Base-by-base conservation (phyloP, 2,797 vertebrate species). In the Brotula barbata region DNA sequence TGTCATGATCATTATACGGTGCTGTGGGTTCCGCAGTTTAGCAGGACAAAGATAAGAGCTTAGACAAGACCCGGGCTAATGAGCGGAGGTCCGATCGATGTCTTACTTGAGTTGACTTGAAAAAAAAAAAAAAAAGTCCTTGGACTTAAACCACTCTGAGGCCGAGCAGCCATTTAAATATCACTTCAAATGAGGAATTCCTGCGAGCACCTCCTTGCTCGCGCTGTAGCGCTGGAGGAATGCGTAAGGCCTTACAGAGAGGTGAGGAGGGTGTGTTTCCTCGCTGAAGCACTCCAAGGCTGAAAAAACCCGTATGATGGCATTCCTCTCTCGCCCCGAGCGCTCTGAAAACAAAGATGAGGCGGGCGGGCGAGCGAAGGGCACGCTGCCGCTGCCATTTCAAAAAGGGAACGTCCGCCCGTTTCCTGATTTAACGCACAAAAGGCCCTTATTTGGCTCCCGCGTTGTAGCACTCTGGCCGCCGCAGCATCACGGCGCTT, bases 281-380 rank as follows among this genome's bases (percentile, higher is more conserved):
- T 77, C 37, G 1, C 71, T 79, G 31, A 33, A 33, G 31, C 9
- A 33, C 31, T 49, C 59, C 17, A 17, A 61, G 49, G 66, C 66
- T 49, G n/a, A n/a, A n/a, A n/a, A 58, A 85, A 85, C 87, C 66
- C 74, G 82, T 82, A 80, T 34, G 77, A 68, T 77, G 73, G 71
- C 88, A 89, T 89, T 89, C 86, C 83, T 82, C 46, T 43, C 13
- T 0, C 48, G 72, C 64, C n/a, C 64, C 53, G 54, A 73, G 54
- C 22, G 66, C 63, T 70, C 75, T 68, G 40, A 71, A 78, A 80
- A 86, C 75, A 83, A 82, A 78, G 57, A 68, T 23, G 65, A 19
- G 31, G 64, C 66, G 7, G 31, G 64, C 66, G 7, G 31, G n/a
- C 13, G 8, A 33, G 19, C 14, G 48, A 36, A 58, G n/a, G 34